Base-by-base conservation (phyloP, 1,140 invertebrate genomes). In the Drosophila obscura region DNA sequence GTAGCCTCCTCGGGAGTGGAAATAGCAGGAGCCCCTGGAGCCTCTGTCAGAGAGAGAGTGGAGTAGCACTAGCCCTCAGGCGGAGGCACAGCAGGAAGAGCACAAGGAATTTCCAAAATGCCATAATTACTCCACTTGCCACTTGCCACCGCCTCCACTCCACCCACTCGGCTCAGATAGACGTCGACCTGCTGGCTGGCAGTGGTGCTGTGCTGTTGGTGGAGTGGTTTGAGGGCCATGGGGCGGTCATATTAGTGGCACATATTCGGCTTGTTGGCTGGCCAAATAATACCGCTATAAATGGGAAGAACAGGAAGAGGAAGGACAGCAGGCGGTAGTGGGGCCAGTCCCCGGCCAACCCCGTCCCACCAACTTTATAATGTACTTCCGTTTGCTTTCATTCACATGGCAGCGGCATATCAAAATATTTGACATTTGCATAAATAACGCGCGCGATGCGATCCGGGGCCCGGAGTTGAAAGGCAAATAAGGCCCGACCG, bases 371-470 rank as follows among this genome's bases (percentile, higher is more conserved):
- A 84, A 78, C 82, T 85, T 85, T 82, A 87, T 88, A 85, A 85
- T 85, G 74, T 85, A 85, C 82, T 85, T 85, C 83, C 78, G 82
- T 78, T 85, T 72, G 74, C 78, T 76, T 82, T 87, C 69, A 84
- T 81, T 85, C 82, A 78, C 78, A 87, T 85, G 78, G 78, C 78
- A 87, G 83, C 82, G 83, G 74, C 76, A 78, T 82, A 82, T 85
- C 82, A 85, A 87, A 82, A 85, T 85, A 82, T 87, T 85, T 87
- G 82, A 85, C 82, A 87, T 85, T 85, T 85, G 82, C 82, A 85
- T 85, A 85, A 85, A 85, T 82, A 85, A 87, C 78, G 76, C 75
- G 69, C 71, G 55, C 73, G 26, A 13, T 52, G 39, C 58, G 62
- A 82, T 73, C 76, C 61, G 58, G 49, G 75, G 46, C 53, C 11